phyloP scores from a whole-genome alignment of 2,113 vertebrate genomes.

The Osmerus eperlanus region DNA sequence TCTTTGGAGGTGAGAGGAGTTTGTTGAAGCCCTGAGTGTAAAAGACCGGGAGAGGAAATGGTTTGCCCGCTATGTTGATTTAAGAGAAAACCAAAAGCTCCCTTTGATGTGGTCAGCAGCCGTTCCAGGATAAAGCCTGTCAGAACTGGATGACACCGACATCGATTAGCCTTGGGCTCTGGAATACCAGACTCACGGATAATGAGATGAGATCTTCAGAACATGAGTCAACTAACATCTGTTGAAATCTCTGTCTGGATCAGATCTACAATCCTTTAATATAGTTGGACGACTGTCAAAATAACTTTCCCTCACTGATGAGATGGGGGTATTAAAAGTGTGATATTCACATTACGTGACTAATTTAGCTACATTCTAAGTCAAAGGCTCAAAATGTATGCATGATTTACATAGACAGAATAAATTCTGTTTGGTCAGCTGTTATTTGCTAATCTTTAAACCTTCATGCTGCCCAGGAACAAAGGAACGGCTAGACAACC shows the following conservation, averaged over 20 bases:
- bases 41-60: conserved; percentile 29
- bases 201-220: conserved; percentile 46
- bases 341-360: too few relatives aligned
- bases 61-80: conserved; percentile 30
- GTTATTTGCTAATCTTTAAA: too few relatives aligned
- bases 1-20: conserved; percentile 20
- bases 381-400: too few relatives aligned
- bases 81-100: conserved; percentile 32
- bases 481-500: too few relatives aligned
- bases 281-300: too few relatives aligned
- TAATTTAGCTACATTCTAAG: too few relatives aligned
- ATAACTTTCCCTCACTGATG: too few relatives aligned
- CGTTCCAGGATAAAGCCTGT: conserved; percentile 7
- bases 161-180: conserved; percentile 32
- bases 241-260: conserved; percentile 25
- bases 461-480: too few relatives aligned
- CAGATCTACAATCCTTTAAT: background rate
- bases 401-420: too few relatives aligned
- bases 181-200: conserved; percentile 24
- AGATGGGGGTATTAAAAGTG: too few relatives aligned
- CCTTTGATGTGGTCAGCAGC: conserved; percentile 25
- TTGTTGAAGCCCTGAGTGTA: conserved; percentile 23
- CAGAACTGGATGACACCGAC: conserved; percentile 9
- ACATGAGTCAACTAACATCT: conserved; percentile 29
- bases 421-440: too few relatives aligned